Conservation (phyloP, 2,113 vertebrate genomes). For the Periophthalmus modestus region DNA sequence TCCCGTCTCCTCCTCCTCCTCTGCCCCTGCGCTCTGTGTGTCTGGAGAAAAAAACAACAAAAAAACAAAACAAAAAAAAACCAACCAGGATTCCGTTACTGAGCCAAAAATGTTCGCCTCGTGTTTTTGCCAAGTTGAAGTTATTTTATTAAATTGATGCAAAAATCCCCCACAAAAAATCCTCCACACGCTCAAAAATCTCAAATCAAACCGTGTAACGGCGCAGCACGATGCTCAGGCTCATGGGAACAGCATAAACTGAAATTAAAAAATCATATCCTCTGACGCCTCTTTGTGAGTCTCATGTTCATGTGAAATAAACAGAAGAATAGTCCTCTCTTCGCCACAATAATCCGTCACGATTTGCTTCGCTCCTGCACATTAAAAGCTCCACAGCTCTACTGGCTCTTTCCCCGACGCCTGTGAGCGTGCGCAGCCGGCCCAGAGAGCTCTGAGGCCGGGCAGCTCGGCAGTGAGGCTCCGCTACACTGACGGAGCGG, state of each 20-base stretch:
- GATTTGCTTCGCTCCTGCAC: conserved; percentile 1
- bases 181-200: no score
- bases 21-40: conserved; percentile 16
- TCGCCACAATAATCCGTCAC: conserved; percentile 19
- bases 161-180: no score
- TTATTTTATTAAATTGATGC: neutral
- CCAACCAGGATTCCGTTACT: neutral
- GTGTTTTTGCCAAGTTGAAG: conserved; percentile 5
- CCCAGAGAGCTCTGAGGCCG: conserved; percentile 46
- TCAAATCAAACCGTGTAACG: no score
- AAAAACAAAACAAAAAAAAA: no score
- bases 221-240: neutral
- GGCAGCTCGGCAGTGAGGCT: conserved; percentile 49
- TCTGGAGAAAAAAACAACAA: neutral
- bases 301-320: neutral
- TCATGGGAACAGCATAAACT: neutral
- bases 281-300: neutral
- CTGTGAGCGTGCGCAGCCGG: conserved; percentile 24
- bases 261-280: neutral
- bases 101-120: neutral
- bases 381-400: neutral
- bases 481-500: conserved; percentile 67
- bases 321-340: neutral
- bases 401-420: conserved; percentile 11
- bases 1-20: conserved; percentile 50